phyloP scores from a whole-genome alignment of 2,113 vertebrate genomes.

The Arizona elegans region DNA sequence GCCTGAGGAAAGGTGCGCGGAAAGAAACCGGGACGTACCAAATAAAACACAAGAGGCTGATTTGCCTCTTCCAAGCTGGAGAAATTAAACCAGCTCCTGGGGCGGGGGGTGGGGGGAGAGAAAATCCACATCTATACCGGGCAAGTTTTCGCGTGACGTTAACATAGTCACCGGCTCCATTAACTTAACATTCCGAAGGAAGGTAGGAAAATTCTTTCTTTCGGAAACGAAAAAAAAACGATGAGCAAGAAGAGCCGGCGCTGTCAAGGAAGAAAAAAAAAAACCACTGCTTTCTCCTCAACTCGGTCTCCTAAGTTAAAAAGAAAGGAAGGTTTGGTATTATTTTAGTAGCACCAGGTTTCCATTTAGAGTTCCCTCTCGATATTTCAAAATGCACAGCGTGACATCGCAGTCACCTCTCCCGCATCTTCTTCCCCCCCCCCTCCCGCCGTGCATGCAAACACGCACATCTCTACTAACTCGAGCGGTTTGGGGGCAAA shows the following conservation, averaged over 20 bases:
- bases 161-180: background rate
- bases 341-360: background rate
- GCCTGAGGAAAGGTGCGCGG: background rate
- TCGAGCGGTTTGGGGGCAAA: background rate
- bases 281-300: background rate
- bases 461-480: background rate
- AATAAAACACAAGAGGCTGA: too few species aligned
- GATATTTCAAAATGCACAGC: background rate
- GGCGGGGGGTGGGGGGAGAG: rapidly evolving
- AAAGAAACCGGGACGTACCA: background rate
- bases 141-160: conserved; percentile 13
- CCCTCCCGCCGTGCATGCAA: background rate
- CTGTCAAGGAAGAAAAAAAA: background rate
- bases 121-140: background rate
- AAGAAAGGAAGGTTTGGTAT: background rate
- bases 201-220: background rate
- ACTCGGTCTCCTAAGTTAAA: background rate
- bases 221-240: background rate
- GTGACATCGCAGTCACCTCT: too few species aligned
- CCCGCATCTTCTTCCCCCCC: background rate
- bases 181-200: background rate
- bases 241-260: background rate
- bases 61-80: background rate
- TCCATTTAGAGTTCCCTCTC: background rate
- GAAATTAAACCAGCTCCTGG: background rate